Evolutionary conservation across 2,113 vertebrate genomes (phyloP), one percentile per base, ranked within the genome.

Genomic region (Ranitomeya imitator): DNA sequence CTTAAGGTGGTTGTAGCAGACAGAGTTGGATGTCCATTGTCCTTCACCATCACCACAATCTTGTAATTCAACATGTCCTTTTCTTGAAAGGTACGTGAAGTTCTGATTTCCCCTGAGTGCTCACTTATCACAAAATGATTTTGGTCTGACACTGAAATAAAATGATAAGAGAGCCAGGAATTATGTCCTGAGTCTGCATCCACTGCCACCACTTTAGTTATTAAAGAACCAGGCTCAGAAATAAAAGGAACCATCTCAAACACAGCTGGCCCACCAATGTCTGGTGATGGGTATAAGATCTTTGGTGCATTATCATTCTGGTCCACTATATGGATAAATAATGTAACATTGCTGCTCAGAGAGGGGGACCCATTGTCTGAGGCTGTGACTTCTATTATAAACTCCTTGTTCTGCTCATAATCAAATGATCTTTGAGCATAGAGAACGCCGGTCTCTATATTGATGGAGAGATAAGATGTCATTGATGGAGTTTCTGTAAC

Each of bases 121-220:
- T 78, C 0, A 26, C 76, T 91, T 60, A 89, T 65, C 0, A 52
- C 76, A 91, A 92, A 91, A 26, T 91, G 88, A 31, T 11, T 37
- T 45, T 86, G 7, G 73, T 93, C 93, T 65, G 91, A 82, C 13
- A 88, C 54, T 90, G 91, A 90, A 79, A 92, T 87, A 14, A 93
- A 86, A 23, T 82, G 54, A 86, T 93, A 93, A 57, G 93, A 93
- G 76, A 93, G 91, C 91, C 93, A 87, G 45, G 91, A 83, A 23
- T 93, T 78, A 92, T 0, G 89, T 0, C 92, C 92, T 71, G 90
- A 89, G 83, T 94, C 93, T 59, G 87, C 90, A 76, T 95, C 93
- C 86, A 94, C 91, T 59, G 93, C 93, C 90, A 94, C 92, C 90
- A 94, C 91, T 85, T 93, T 94, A 79, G 93, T 93, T 45, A 94